Base-by-base conservation (phyloP, 2,113 vertebrate species). In the Baryphthengus martii region DNA sequence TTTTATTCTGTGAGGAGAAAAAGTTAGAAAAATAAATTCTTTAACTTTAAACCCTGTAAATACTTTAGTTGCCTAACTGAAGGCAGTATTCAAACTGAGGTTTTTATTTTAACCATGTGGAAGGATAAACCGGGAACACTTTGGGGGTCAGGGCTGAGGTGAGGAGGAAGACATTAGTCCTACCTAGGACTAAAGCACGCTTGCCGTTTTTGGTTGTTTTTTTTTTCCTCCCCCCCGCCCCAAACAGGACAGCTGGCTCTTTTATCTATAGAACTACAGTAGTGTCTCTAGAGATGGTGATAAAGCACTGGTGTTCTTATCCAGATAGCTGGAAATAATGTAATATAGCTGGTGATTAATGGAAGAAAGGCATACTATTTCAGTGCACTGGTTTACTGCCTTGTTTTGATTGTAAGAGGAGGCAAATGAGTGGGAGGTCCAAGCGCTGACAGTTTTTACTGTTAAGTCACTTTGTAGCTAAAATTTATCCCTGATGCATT, bases 261-360 rank as follows among this genome's bases (percentile, higher is more conserved):
- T 37, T 58, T 53, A 29, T 65, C 16, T 88, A 4, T 40, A 39
- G 68, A 88, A 67, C 42, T 86, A 25, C 39, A 63, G 24, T 45
- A 66, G 16, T 10, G 19, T 63, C 45, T 89, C 17, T 74, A 67
- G 76, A 88, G 35, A 67, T 65, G 74, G 23, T 88, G 39, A 93
- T 68, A 95, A 80, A 84, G 65, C 17, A 8, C 25, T 84, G 33
- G 56, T 91, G 72, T 93, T 96, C 75, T 75, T 84, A 47, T 80
- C 72, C 87, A 93, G 37, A 81, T 82, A 89, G 82, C 73, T 76
- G 70, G 87, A 95, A 97, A 70, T 95, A 76, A 96, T 93, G 82
- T 63, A 91, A 84, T 91, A 68, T 50, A 79, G 39, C 17, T 59
- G 9, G 4, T 76, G 29, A 50, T 79, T 77, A 92, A 72, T 15